Evolutionary conservation across 2,888 invertebrate species (phyloP).

Genomic region (Agrotis clavis): DNA sequence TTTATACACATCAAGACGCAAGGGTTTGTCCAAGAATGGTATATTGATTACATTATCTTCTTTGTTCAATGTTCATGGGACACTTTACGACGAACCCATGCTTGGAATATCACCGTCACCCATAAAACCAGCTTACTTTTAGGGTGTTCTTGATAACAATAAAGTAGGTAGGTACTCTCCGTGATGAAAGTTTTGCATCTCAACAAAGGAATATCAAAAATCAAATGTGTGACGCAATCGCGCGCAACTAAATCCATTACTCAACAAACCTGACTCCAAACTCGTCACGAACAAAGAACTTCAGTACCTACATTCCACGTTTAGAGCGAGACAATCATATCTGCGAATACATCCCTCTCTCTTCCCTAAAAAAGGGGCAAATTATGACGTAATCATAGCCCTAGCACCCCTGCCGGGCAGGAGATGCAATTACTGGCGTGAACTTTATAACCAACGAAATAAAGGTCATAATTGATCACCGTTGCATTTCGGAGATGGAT

Average conservation of each 20-base stretch:
- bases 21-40: neutral
- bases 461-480: slow-evolving; percentile 64
- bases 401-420: slow-evolving; percentile 73
- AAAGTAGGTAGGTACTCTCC: slow-evolving; percentile 19
- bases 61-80: slow-evolving; percentile 38
- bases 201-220: slow-evolving; percentile 61
- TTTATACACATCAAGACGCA: slow-evolving; percentile 6
- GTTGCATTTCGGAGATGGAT: slow-evolving; percentile 63
- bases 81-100: slow-evolving; percentile 37
- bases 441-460: slow-evolving; percentile 51
- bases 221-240: slow-evolving; percentile 62
- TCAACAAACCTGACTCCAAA: slow-evolving; percentile 54
- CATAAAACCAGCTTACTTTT: slow-evolving; percentile 13
- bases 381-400: slow-evolving; percentile 85
- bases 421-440: slow-evolving; percentile 63
- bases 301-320: slow-evolving; percentile 70
- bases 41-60: slow-evolving; percentile 50
- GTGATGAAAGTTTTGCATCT: slow-evolving; percentile 25
- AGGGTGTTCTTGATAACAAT: slow-evolving; percentile 30
- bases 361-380: slow-evolving; percentile 78
- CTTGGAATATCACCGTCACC: slow-evolving; percentile 16
- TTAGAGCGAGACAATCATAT: slow-evolving; percentile 65
- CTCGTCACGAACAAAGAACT: slow-evolving; percentile 76
- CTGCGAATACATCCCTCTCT: slow-evolving; percentile 56
- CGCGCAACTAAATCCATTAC: slow-evolving; percentile 64